These are phyloP conservation scores for Hypocryptadius cinnamomeus DNA, from an alignment of 2,113 vertebrate genomes.

Conservation along the genomic window DNA sequence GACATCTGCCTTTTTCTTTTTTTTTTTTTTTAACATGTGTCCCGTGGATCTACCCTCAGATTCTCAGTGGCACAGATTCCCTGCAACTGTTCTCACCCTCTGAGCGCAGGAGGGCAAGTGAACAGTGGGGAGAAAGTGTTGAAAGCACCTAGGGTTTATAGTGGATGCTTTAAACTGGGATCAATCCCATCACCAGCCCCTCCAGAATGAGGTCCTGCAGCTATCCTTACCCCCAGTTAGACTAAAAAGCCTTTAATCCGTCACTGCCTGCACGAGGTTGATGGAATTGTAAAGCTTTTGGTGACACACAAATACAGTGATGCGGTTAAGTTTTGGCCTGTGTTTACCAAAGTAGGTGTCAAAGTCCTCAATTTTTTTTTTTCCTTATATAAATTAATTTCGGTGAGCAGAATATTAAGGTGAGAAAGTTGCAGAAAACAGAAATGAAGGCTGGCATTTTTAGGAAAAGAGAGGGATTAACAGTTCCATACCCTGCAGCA, in stretches of 20 bases:
- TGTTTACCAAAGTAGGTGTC: neutral
- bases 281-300: neutral
- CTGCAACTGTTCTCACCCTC: neutral
- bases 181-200: neutral
- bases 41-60: neutral
- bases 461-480: neutral
- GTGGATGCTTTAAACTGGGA: neutral
- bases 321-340: neutral
- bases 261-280: neutral
- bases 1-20: neutral
- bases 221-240: neutral
- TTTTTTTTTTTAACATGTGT: neutral
- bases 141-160: neutral
- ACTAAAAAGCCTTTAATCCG: neutral
- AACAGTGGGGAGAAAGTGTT: neutral
- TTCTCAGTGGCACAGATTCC: neutral
- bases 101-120: neutral
- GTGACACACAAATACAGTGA: neutral
- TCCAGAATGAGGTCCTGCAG: fast-evolving
- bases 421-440: neutral
- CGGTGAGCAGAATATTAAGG: neutral
- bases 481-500: neutral
- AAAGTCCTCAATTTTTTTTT: no score
- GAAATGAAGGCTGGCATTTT: fast-evolving
- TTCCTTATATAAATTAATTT: neutral